Conservation (phyloP, 2,113 vertebrate species). For the Marmota flaviventris region DNA sequence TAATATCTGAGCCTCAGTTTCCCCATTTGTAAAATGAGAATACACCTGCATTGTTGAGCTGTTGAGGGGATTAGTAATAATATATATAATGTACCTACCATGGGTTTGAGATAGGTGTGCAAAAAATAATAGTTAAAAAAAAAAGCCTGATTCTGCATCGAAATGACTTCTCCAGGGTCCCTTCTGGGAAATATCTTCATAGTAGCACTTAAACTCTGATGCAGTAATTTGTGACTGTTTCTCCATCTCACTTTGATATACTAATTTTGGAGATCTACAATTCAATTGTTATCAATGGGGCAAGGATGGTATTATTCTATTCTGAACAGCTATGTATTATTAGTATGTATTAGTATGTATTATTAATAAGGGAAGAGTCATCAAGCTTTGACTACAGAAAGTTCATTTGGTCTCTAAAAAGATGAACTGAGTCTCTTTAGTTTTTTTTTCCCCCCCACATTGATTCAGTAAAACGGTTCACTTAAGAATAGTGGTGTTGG, state of each 20-base stretch:
- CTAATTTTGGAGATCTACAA: not conserved
- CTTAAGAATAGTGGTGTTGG: not conserved
- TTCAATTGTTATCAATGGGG: not conserved
- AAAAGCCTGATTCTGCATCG: not conserved
- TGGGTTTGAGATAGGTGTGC: not conserved
- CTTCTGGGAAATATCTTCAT: not conserved
- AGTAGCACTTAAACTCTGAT: not conserved
- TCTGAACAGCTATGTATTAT: not conserved
- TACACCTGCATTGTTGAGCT: not conserved
- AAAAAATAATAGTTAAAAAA: not conserved
- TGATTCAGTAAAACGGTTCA: constrained; percentile 34
- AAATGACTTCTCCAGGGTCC: constrained; percentile 19
- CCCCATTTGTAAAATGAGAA: not conserved
- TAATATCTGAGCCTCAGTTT: not conserved
- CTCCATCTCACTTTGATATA: constrained; percentile 14
- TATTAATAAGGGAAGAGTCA: not conserved
- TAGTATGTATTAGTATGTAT: no score
- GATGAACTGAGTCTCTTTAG: not conserved
- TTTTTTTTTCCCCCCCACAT: not conserved
- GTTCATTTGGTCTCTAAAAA: constrained; percentile 15
- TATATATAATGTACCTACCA: not conserved
- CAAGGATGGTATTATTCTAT: not conserved
- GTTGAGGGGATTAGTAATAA: not conserved
- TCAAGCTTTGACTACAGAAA: not conserved
- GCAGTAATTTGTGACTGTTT: not conserved